Evolutionary conservation across 1,140 invertebrate species (phyloP), one percentile per base, ranked within the genome.

Genomic region (Agrypnia vestita): DNA sequence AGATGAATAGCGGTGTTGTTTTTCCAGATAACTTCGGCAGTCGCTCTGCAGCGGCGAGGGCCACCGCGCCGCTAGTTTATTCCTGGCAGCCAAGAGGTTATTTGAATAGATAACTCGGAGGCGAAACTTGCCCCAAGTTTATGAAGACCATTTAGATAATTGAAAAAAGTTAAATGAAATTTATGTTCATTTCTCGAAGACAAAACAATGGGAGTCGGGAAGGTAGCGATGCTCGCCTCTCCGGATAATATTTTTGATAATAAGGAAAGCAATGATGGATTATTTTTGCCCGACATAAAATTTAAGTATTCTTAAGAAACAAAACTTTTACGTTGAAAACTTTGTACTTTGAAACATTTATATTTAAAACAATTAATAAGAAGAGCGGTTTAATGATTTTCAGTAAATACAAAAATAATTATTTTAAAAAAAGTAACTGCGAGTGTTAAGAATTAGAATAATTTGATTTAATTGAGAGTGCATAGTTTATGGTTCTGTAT

Each of bases 101-200:
- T 71, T 71, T 71, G 46, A 71, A 71, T 71, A 47, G 43, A 47
- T 71, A 49, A 71, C 67, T 71, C 43, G 13, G 17, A 21, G 46
- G 46, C 15, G 15, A 64, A 71, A 71, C 43, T 71, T 71, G 15
- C 0, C 10, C 44, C 8, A 71, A 71, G 15, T 71, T 71, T 49
- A 71, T 49, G 67, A 71, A 71, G 67, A 71, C 67, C 67, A 71
- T 71, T 71, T 49, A 25, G 44, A 49, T 71, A 71, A 71, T 71
- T 71, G 67, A 71, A 71, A 71, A 71, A 71, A 71, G 43, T 71
- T 71, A 47, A 71, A 71, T 49, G 43, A 71, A 71, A 71, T 71
- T 71, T 71, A 71, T 71, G 67, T 71, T 71, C 67, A 47, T 71
- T 71, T 71, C 67, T 17, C 44, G 67, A 49, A 71, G 46, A 44